These are phyloP conservation scores for Geopemphigus sp. DNA, from an alignment of 1,140 invertebrate genomes.

Conservation along the genomic window DNA sequence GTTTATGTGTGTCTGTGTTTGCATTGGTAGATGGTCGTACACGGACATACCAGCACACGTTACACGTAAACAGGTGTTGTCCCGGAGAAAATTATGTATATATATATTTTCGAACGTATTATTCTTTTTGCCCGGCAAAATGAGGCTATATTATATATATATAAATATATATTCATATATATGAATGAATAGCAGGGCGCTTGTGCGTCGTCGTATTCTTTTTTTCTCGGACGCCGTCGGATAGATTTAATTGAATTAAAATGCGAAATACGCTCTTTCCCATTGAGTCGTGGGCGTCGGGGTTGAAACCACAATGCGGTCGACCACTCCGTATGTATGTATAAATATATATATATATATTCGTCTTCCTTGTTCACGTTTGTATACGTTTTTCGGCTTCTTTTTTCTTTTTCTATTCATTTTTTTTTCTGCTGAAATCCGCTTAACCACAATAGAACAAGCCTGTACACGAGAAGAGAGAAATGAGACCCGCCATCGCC, in stretches of 20 bases:
- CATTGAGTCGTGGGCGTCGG: slow-evolving; percentile 37
- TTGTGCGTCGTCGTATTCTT: background rate
- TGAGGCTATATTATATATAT: too few relatives aligned
- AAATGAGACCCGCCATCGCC: background rate
- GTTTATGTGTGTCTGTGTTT: background rate
- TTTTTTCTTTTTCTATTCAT: background rate
- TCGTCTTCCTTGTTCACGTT: background rate
- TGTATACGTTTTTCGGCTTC: background rate
- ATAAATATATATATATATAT: background rate
- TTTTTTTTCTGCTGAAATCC: slow-evolving; percentile 12
- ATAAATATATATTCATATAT: too few relatives aligned
- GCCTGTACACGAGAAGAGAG: background rate
- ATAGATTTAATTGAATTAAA: slow-evolving; percentile 49
- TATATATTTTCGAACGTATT: slow-evolving; percentile 2
- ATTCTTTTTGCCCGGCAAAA: background rate
- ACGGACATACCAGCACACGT: background rate
- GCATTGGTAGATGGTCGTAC: background rate
- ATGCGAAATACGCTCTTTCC: slow-evolving; percentile 17
- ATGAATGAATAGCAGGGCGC: background rate
- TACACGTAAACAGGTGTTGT: slow-evolving; percentile 20
- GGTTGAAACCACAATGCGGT: slow-evolving; percentile 46
- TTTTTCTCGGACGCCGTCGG: slow-evolving; percentile 26
- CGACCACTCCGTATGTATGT: background rate
- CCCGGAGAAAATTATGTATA: slow-evolving; percentile 6
- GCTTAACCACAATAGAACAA: slow-evolving; percentile 44